Evolutionary conservation across 2,888 invertebrate genomes (phyloP).

Genomic region (Conus canariensis): DNA sequence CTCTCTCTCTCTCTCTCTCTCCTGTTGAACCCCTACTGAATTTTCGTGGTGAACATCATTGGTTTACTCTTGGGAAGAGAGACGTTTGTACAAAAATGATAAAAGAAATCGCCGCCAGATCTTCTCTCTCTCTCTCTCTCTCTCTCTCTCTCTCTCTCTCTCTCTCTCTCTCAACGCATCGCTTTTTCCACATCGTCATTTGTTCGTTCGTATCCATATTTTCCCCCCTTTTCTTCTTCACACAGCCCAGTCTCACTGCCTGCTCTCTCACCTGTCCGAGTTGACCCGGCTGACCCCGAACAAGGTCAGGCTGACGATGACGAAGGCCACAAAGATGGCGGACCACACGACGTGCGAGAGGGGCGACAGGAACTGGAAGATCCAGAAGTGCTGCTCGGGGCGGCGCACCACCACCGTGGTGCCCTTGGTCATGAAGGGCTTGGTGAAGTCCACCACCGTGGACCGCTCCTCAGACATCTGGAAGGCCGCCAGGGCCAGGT

Average conservation of each 20-base stretch:
- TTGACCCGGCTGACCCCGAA: conserved; percentile 72
- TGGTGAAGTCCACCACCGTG: conserved; percentile 96
- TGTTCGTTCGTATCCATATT: neutral
- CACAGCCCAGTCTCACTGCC: neutral
- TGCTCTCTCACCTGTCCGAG: conserved; percentile 56
- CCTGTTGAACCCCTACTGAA: no score
- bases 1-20: no score
- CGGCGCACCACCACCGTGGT: conserved; percentile 96
- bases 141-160: no score
- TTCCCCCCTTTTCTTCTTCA: neutral
- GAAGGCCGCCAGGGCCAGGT: conserved; percentile 95
- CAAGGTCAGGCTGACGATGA: conserved; percentile 67
- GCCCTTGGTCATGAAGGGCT: conserved; percentile 97
- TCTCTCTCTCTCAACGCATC: no score
- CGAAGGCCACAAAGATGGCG: conserved; percentile 69
- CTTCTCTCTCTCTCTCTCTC: no score
- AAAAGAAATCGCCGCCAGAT: no score
- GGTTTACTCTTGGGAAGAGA: no score
- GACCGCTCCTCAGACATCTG: conserved; percentile 95
- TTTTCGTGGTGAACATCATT: no score
- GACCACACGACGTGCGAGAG: conserved; percentile 91
- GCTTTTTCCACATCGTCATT: no score
- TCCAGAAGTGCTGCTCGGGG: conserved; percentile 90
- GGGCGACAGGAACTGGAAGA: conserved; percentile 97
- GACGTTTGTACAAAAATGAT: no score